Evolutionary conservation across 2,888 invertebrate species (phyloP).

Genomic region (Listrodromus nycthemerus): DNA sequence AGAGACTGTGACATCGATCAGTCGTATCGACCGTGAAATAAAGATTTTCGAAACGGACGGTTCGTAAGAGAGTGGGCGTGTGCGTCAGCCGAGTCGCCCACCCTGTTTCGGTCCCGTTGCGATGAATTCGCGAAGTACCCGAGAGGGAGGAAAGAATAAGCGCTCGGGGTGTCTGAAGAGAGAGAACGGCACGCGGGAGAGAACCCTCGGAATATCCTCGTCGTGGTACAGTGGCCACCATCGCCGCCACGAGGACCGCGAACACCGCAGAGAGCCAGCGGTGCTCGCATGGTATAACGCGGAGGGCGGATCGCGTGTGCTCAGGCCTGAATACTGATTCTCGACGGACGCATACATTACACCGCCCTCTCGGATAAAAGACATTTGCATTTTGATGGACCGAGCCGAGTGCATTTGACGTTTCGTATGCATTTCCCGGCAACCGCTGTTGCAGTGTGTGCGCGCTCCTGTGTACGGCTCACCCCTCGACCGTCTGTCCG

Average conservation of each 20-base stretch:
- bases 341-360: slow-evolving; percentile 81
- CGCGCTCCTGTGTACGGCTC: slow-evolving; percentile 39
- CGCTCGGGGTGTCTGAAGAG: slow-evolving; percentile 36
- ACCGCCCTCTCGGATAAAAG: slow-evolving; percentile 78
- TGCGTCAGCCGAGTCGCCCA: slow-evolving; percentile 18
- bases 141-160: slow-evolving; percentile 26
- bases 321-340: slow-evolving; percentile 81
- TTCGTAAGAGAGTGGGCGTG: slow-evolving; percentile 69
- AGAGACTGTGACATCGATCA: slow-evolving; percentile 57
- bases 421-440: slow-evolving; percentile 79
- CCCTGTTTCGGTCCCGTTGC: not conserved
- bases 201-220: slow-evolving; percentile 50
- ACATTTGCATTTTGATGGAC: slow-evolving; percentile 83
- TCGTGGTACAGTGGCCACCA: slow-evolving; percentile 55
- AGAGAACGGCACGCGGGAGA: slow-evolving; percentile 41
- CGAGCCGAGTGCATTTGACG: slow-evolving; percentile 81
- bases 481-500: slow-evolving; percentile 37
- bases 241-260: slow-evolving; percentile 37
- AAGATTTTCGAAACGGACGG: slow-evolving; percentile 71
- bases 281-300: slow-evolving; percentile 71
- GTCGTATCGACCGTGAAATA: slow-evolving; percentile 73
- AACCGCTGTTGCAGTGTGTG: slow-evolving; percentile 41
- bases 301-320: slow-evolving; percentile 78
- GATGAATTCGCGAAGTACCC: slow-evolving; percentile 24
- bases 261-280: slow-evolving; percentile 43